Evolutionary conservation across 2,888 invertebrate species (phyloP).

Genomic region (Nezara viridula): DNA sequence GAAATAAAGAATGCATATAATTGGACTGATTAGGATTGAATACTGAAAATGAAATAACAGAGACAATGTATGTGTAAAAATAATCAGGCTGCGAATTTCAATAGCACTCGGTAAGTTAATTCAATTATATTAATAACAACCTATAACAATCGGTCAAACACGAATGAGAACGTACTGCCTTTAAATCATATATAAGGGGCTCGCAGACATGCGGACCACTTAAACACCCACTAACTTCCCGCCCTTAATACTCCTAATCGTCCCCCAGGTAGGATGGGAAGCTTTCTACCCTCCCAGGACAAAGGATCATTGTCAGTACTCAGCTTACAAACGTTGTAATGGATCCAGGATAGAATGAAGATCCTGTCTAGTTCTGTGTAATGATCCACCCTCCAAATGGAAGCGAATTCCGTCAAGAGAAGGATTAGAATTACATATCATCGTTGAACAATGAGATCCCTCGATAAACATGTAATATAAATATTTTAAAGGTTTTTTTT

Average conservation of each 20-base stretch:
- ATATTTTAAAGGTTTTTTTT: no score
- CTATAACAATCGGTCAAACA: neutral
- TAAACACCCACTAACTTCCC: neutral
- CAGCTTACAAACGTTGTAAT: neutral
- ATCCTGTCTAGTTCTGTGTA: conserved; percentile 21
- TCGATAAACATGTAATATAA: neutral
- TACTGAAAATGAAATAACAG: no score
- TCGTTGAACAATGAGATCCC: neutral
- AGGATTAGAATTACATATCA: neutral
- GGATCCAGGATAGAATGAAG: conserved; percentile 5
- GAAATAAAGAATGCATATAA: no score
- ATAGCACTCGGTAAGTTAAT: no score
- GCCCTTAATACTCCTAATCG: neutral
- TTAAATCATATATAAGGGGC: neutral
- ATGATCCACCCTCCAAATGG: neutral
- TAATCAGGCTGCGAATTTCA: no score
- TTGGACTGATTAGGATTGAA: no score
- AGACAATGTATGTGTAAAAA: no score
- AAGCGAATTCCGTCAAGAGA: neutral
- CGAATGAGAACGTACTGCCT: neutral
- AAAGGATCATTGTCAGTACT: conserved; percentile 3
- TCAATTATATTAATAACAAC: no score
- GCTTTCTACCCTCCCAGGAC: neutral
- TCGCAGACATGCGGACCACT: neutral
- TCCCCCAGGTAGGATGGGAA: neutral